Conservation (phyloP, 2,888 invertebrate species). For the Ophion ellenae region DNA sequence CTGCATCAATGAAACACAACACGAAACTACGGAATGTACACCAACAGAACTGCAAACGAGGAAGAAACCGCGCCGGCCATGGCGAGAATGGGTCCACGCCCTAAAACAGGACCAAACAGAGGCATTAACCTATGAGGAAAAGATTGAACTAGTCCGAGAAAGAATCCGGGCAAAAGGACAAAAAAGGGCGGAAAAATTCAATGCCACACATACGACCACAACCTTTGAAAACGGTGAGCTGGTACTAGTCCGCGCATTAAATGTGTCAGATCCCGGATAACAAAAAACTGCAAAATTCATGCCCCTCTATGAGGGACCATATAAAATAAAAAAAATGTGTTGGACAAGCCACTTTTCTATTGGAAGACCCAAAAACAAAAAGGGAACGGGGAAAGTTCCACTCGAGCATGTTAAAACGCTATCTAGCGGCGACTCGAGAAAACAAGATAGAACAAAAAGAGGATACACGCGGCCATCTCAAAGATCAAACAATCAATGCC, state of each 20-base stretch:
- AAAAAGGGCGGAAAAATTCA: constrained; percentile 19
- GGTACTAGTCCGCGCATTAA: not conserved
- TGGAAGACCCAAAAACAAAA: constrained; percentile 12
- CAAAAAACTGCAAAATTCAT: not conserved
- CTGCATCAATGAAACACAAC: constrained; percentile 22
- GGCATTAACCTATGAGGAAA: not conserved
- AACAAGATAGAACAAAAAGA: not conserved
- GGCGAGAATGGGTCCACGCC: not conserved
- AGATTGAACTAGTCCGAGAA: not conserved
- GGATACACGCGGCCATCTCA: not conserved
- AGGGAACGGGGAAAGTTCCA: constrained; percentile 34
- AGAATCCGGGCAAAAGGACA: not conserved
- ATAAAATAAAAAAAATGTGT: not conserved
- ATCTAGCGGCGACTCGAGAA: not conserved
- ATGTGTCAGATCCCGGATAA: not conserved
- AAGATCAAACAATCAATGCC: not conserved
- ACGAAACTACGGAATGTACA: not conserved
- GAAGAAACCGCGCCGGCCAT: constrained; percentile 10
- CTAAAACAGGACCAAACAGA: not conserved
- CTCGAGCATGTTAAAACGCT: not conserved
- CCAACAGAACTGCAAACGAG: not conserved
- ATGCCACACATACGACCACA: not conserved
- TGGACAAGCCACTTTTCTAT: not conserved
- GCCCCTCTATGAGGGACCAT: constrained; percentile 9
- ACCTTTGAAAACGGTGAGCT: not conserved